Percentiles rank a stretch among this genome's conserved stretches.
phyloP scores from a whole-genome alignment of 2,888 invertebrate species.

The Odontocolon sp. region DNA sequence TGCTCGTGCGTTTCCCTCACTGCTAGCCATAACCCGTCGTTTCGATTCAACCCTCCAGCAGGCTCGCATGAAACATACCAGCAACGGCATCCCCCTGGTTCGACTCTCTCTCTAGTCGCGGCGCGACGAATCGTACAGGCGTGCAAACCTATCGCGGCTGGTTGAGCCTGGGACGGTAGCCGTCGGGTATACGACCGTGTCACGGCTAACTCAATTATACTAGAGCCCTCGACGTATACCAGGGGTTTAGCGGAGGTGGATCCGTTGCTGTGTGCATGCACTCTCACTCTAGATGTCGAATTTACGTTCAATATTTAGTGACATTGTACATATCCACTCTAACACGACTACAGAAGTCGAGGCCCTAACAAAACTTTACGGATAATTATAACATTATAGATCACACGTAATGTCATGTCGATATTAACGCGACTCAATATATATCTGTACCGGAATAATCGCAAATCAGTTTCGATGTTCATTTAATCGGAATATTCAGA shows the following conservation, averaged over 20 bases:
- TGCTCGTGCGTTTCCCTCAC: slow-evolving; percentile 51
- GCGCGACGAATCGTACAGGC: slow-evolving; percentile 45
- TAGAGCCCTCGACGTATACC: slow-evolving; percentile 52
- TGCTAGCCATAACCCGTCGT: slow-evolving; percentile 34
- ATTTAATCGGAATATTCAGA: no score
- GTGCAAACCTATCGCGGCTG: slow-evolving; percentile 51
- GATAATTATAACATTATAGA: no score
- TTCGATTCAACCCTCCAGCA: slow-evolving; percentile 50
- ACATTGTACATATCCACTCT: slow-evolving; percentile 33
- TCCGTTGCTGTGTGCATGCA: not conserved
- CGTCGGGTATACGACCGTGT: slow-evolving; percentile 65
- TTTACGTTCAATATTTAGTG: slow-evolving; percentile 49
- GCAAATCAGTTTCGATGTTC: no score
- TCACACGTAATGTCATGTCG: no score
- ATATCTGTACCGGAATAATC: no score
- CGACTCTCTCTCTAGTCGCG: slow-evolving; percentile 1
- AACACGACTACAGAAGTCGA: no score
- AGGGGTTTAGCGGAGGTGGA: slow-evolving; percentile 11
- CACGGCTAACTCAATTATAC: slow-evolving; percentile 74
- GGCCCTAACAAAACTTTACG: no score
- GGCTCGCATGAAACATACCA: slow-evolving; percentile 26
- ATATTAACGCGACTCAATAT: no score
- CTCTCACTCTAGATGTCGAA: slow-evolving; percentile 26
- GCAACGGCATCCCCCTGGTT: slow-evolving; percentile 24
- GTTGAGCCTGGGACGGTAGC: slow-evolving; percentile 39